Evolutionary conservation across 2,797 vertebrate genomes (phyloP), one percentile per base, ranked within the genome.

Genomic region (Muscicapa striata): DNA sequence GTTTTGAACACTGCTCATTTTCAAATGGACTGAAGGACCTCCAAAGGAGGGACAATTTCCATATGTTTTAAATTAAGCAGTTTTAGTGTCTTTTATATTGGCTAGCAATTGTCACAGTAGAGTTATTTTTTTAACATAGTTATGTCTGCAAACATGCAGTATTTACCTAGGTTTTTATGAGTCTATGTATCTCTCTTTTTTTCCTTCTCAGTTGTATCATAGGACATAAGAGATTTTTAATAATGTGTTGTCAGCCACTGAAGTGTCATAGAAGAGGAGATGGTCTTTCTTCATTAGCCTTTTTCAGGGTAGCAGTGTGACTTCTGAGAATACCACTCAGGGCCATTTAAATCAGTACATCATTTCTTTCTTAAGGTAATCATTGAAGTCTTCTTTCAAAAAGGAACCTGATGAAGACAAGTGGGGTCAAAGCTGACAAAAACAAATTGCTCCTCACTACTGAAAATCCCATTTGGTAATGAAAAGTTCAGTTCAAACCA

Each of bases 51-150:
- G 30, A 86, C 85, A 57, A 46, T 91, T 96, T 95, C 81, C 15
- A 22, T 93, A 32, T 84, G 51, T 69, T 97, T 96, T 95, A 97
- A 96, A 74, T 95, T 88, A 96, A 59, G 45, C 52, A 63, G 92
- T 95, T 97, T 96, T 72, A 94, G 94, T 95, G 89, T 83, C 23
- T 95, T 96, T 95, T 92, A 54, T 95, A 92, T 95, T 94, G 91
- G 43, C 48, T 93, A 89, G 59, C 26, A 92, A 89, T 96, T 96
- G 87, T 84, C 78, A 90, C 38, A 89, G 95, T 87, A 77, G 54
- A 95, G 16, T 34, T 34, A 4, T 23, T 30, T 80, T 49, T 63
- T 52, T 5, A 41, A 52, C 15, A n/a, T 90, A 87, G 94, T 97
- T 95, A 86, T 90, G 18, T 36, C 83, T 95, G 72, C 51, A 95